Evolutionary conservation across 2,888 invertebrate genomes (phyloP), one percentile per base, ranked within the genome.

Genomic region (Drosophila mayaguana): DNA sequence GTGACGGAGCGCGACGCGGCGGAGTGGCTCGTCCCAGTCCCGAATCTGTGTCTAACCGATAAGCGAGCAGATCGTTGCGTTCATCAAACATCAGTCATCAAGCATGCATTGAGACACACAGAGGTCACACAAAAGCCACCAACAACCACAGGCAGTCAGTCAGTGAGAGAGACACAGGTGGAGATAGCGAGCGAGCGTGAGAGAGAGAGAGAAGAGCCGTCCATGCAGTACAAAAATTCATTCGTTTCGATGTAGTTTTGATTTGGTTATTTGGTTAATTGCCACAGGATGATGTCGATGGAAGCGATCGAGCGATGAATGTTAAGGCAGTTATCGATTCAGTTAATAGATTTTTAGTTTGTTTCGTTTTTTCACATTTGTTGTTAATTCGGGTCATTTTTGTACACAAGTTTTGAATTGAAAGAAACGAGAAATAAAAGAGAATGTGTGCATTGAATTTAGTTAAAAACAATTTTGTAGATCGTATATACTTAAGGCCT

Each of bases 21-120:
- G 97, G 97, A 63, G 97, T 97, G 56, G 97, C 96, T 89, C 97
- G 95, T 53, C 97, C 97, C 93, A 97, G 94, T 78, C 97, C 97
- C 83, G 97, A 97, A 94, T 97, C 97, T 93, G 96, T 95, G 93
- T 95, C 95, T 92, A 94, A 83, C 88, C 92, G 80, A 68, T 82
- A 83, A 91, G 80, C 81, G 77, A 73, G 60, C 70, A 66, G 38
- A 66, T 66, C 67, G 66, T 54, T 22, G 53, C 40, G 46, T 56
- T 79, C 80, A 86, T 72, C 79, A 75, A 65, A 63, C 75, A 72
- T 77, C 80, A 46, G 69, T 63, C 78, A 57, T 71, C 76, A 72
- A 32, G 48, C 72, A 71, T 65, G 76, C 75, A 75, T 62, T 71
- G 36, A 25, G 57, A 69, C 25, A 62, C 50, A 50, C 18, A 60